These are phyloP conservation scores for Montipora foliosa DNA, from an alignment of 64 coral and sea anemone genomes.

Conservation along the genomic window DNA sequence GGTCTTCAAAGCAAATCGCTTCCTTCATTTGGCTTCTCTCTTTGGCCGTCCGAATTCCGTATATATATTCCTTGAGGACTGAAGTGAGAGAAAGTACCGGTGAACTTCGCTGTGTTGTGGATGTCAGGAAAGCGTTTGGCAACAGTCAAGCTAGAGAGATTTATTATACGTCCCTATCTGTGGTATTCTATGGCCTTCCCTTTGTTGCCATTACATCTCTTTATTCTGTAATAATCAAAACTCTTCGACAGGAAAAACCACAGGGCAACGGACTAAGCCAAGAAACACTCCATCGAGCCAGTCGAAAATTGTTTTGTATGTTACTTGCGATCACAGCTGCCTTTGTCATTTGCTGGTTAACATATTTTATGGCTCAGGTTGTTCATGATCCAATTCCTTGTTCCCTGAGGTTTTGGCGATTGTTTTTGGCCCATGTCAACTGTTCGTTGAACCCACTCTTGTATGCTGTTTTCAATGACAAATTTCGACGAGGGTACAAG, in stretches of 20 bases:
- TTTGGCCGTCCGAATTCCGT: conserved; percentile 36
- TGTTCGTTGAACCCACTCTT: conserved; percentile 59
- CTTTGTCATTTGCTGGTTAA: conserved; percentile 60
- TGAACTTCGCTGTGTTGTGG: neutral
- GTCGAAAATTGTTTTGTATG: conserved; percentile 46
- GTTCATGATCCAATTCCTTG: conserved; percentile 27
- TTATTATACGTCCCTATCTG: conserved; percentile 48
- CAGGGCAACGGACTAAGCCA: neutral
- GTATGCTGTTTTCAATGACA: conserved; percentile 49
- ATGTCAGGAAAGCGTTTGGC: conserved; percentile 14
- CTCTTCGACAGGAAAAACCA: neutral
- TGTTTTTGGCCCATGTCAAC: conserved; percentile 64
- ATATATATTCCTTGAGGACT: conserved; percentile 10
- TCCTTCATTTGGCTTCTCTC: conserved; percentile 41
- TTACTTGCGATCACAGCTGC: conserved; percentile 29
- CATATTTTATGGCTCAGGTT: conserved; percentile 58
- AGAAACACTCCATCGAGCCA: neutral
- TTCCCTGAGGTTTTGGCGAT: conserved; percentile 56
- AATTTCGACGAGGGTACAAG: conserved; percentile 31
- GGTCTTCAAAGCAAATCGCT: conserved; percentile 21
- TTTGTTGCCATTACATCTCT: conserved; percentile 27
- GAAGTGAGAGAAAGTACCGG: neutral
- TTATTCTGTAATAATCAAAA: conserved; percentile 20
- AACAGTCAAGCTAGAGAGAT: conserved; percentile 19
- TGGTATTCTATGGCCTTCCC: conserved; percentile 55